phyloP scores from a whole-genome alignment of 1,140 invertebrate species.

The Eubasilissa regina region DNA sequence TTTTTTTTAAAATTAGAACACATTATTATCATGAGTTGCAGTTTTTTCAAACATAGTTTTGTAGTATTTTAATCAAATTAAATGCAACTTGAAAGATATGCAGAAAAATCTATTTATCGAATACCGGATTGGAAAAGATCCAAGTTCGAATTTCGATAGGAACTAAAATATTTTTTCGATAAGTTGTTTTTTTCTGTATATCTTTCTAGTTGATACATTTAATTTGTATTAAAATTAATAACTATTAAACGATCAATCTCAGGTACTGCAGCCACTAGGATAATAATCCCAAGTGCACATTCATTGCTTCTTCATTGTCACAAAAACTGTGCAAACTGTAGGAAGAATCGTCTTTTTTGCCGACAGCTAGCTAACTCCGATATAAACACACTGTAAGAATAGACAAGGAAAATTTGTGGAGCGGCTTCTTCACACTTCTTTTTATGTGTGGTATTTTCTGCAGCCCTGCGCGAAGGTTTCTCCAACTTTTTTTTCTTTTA shows the following conservation, averaged over 20 bases:
- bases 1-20: too few species aligned
- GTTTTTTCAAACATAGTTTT: too few species aligned
- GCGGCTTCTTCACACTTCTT: slow-evolving; percentile 31
- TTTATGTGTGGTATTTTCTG: slow-evolving; percentile 26
- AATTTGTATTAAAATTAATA: too few species aligned
- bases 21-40: too few species aligned
- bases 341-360: slow-evolving; percentile 23
- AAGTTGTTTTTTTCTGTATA: too few species aligned
- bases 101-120: too few species aligned
- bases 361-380: slow-evolving; percentile 17
- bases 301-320: slow-evolving; percentile 22
- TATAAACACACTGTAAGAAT: slow-evolving; percentile 33
- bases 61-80: too few species aligned
- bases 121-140: too few species aligned
- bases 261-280: not conserved
- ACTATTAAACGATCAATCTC: not conserved
- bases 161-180: too few species aligned
- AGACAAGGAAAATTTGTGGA: not conserved
- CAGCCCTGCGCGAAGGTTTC: not conserved
- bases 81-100: too few species aligned
- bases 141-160: too few species aligned
- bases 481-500: not conserved
- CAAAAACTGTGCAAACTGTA: slow-evolving; percentile 26
- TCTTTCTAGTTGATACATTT: too few species aligned
- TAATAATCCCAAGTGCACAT: slow-evolving; percentile 40